Percentiles rank a stretch among this genome's conserved stretches.
These are phyloP conservation scores for Ormyrus nitidulus DNA, from an alignment of 2,888 invertebrate species.

Conservation along the genomic window DNA sequence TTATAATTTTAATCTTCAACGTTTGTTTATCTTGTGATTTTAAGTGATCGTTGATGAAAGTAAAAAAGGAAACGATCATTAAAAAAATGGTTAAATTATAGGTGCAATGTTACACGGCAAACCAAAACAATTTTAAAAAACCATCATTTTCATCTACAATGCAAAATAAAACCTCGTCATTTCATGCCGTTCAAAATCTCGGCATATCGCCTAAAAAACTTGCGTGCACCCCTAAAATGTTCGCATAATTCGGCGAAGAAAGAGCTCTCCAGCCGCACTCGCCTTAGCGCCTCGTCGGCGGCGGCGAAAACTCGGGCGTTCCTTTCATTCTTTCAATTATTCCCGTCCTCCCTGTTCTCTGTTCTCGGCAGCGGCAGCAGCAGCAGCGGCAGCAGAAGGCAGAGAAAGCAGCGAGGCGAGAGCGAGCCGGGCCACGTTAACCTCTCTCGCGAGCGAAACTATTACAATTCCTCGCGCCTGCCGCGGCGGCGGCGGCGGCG, in stretches of 20 bases:
- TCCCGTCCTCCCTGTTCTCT: slow-evolving; percentile 32
- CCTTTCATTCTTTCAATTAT: slow-evolving; percentile 58
- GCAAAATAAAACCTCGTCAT: too few relatives aligned
- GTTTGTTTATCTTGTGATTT: too few relatives aligned
- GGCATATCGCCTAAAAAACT: too few relatives aligned
- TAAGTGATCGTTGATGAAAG: too few relatives aligned
- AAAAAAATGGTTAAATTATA: too few relatives aligned
- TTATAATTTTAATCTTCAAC: not conserved
- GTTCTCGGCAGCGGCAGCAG: not conserved
- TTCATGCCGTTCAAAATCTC: too few relatives aligned
- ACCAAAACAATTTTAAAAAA: too few relatives aligned
- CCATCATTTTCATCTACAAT: too few relatives aligned
- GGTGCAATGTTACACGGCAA: too few relatives aligned
- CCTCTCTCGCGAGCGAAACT: slow-evolving; percentile 67
- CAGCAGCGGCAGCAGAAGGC: slow-evolving; percentile 33
- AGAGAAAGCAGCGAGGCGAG: slow-evolving; percentile 49
- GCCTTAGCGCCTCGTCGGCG: not conserved
- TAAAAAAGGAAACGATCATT: too few relatives aligned
- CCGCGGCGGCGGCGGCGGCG: slow-evolving; percentile 50
- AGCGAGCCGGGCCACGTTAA: slow-evolving; percentile 54
- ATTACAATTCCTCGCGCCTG: slow-evolving; percentile 71
- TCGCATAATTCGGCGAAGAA: slow-evolving; percentile 27
- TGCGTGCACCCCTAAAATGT: not conserved
- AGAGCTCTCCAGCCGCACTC: slow-evolving; percentile 1
- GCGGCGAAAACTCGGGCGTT: slow-evolving; percentile 52